phyloP scores from a whole-genome alignment of 2,888 invertebrate genomes.

The Seira ritae region DNA sequence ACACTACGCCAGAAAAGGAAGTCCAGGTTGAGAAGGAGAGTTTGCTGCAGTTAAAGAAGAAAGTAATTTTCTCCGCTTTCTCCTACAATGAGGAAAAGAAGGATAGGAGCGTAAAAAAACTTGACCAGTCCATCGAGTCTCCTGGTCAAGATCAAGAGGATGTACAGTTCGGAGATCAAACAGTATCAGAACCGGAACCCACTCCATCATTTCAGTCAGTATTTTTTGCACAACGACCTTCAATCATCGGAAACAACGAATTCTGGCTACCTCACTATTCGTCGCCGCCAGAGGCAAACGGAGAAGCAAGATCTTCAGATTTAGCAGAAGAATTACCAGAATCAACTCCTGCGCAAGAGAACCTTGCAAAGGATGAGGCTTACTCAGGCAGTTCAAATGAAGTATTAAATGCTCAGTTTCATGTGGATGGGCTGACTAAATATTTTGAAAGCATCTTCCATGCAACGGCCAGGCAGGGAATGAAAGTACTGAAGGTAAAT shows the following conservation, averaged over 20 bases:
- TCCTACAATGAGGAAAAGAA: background rate
- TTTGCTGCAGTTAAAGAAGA: background rate
- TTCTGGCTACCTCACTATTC: constrained; percentile 51
- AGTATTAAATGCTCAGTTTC: background rate
- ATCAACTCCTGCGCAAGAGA: background rate
- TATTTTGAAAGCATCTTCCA: constrained; percentile 33
- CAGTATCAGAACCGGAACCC: background rate
- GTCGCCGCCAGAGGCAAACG: background rate
- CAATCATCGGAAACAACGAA: constrained; percentile 52
- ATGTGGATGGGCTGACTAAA: background rate
- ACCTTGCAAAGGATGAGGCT: background rate
- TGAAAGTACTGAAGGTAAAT: constrained; percentile 32
- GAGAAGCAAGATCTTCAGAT: background rate
- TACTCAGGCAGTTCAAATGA: background rate
- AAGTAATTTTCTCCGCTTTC: background rate
- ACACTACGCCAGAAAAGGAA: constrained; percentile 30
- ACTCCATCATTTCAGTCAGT: constrained; percentile 35
- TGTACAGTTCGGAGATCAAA: background rate
- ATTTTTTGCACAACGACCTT: constrained; percentile 29
- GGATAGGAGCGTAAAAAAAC: constrained; percentile 21
- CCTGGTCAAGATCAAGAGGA: background rate
- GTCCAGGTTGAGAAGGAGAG: constrained; percentile 47
- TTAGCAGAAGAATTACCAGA: background rate
- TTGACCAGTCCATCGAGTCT: background rate
- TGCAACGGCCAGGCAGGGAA: constrained; percentile 13